Evolutionary conservation across 2,113 vertebrate genomes (phyloP), one percentile per base, ranked within the genome.

Genomic region (Raja brachyura): DNA sequence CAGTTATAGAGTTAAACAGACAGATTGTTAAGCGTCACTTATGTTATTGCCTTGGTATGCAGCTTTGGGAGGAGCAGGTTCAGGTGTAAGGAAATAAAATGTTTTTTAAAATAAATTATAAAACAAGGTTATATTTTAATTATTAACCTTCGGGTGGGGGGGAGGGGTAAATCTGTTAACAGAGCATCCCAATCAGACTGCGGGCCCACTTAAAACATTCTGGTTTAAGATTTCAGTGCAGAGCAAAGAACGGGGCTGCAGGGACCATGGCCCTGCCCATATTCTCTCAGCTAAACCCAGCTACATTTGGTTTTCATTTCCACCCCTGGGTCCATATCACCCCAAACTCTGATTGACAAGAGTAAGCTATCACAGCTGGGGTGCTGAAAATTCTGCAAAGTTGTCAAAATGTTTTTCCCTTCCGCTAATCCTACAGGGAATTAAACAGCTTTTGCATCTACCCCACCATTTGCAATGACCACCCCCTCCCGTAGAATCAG

Each of bases 291-390:
- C 68, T 92, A 54, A 73, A 92, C 90, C 48, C 39, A 48, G 33
- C 33, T 28, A 66, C 90, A 73, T 74, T 92, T 73, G 68, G 39
- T 92, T 92, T 74, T 92, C 63, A 90, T 90, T 90, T 70, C 90
- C 68, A 54, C n/a, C 8, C 66, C 31, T 92, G 33, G 14, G 33
- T 70, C 68, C 90, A 54, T 68, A 92, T 92, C 81, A 73, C 20
- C 63, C 68, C 31, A 33, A 74, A 54, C 66, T 92, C 66, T 73
- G 90, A 73, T 73, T 92, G 90, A 92, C 90, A 92, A 88, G 18
- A 73, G 1, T 92, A 92, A 92, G 66, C 90, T 54, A 92, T 39
- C 18, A 54, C 68, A 92, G 90, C 90, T 92, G 86, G 61, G 39
- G 66, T 22, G 61, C 56, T 90, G 63, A 70, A 66, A 90, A 90